Evolutionary conservation across 2,797 vertebrate species (phyloP).

Genomic region (Malurus leucopterus): DNA sequence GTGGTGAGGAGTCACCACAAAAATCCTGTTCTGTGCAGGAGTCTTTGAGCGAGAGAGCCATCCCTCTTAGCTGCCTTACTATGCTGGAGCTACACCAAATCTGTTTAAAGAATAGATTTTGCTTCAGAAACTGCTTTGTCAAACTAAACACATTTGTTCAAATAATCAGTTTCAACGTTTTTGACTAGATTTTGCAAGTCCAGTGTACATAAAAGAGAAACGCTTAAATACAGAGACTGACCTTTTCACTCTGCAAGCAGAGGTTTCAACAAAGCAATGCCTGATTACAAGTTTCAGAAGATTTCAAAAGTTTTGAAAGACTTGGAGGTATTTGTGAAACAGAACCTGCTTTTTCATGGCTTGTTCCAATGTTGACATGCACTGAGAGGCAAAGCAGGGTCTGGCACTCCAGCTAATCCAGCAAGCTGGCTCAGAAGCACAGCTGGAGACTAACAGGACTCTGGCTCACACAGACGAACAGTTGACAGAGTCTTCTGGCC

Average conservation of each 20-base stretch:
- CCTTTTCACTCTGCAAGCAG: constrained; percentile 54
- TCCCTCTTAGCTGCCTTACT: not conserved
- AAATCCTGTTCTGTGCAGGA: not conserved
- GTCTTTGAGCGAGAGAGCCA: not conserved
- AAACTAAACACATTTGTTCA: not conserved
- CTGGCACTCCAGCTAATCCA: not conserved
- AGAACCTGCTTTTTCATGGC: not conserved
- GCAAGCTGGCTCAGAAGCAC: not conserved
- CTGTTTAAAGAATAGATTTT: not conserved
- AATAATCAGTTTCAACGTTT: not conserved
- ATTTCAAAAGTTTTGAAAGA: constrained; percentile 41
- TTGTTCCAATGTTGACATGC: not conserved
- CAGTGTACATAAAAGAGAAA: constrained; percentile 7
- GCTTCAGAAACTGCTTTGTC: not conserved
- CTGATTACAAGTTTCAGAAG: constrained; percentile 5
- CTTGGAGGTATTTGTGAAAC: not conserved
- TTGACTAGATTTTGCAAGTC: constrained; percentile 33
- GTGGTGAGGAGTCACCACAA: not conserved
- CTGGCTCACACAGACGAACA: not conserved
- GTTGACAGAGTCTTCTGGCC: not conserved
- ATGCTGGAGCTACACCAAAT: not conserved
- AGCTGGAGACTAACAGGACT: not conserved
- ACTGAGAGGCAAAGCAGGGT: not conserved
- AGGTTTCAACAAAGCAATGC: constrained; percentile 21
- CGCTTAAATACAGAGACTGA: constrained; percentile 23